A percentile compares a stretch with the other conserved stretches of the same genome.
Conservation (phyloP, 1,140 invertebrate species). For the Heterodera carotae region DNA sequence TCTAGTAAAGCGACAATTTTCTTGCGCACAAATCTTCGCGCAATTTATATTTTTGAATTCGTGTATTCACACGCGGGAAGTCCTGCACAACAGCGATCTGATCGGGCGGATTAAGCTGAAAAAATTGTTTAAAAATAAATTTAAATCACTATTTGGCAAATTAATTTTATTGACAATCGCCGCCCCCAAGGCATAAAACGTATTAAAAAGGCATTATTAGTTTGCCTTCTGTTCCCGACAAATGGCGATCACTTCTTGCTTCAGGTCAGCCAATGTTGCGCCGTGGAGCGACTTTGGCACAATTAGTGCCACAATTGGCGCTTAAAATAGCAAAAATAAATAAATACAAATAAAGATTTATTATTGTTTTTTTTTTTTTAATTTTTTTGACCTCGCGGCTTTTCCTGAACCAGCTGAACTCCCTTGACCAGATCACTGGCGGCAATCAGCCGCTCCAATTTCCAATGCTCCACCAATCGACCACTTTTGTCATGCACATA, state of each 20-base stretch:
- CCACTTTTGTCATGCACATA: conserved; percentile 56
- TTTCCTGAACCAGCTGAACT: conserved; percentile 49
- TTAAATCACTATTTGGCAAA: background rate
- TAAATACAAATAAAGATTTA: background rate
- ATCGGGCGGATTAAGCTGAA: conserved; percentile 54
- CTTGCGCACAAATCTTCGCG: conserved; percentile 49
- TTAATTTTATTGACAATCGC: background rate
- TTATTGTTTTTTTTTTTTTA: background rate
- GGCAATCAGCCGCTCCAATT: conserved; percentile 54
- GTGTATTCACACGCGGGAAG: conserved; percentile 62
- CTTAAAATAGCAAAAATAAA: conserved; percentile 49
- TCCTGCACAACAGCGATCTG: conserved; percentile 58
- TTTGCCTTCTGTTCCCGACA: conserved; percentile 54
- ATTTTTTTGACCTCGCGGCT: background rate
- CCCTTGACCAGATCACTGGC: conserved; percentile 53
- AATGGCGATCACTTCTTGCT: conserved; percentile 49
- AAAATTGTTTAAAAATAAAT: conserved; percentile 1
- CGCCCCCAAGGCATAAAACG: too few relatives aligned
- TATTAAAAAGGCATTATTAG: too few relatives aligned
- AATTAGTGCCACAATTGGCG: conserved; percentile 58
- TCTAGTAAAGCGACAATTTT: conserved; percentile 27
- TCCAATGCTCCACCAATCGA: conserved; percentile 61
- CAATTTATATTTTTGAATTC: conserved; percentile 60
- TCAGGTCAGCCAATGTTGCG: conserved; percentile 40
- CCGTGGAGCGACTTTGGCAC: conserved; percentile 45